Evolutionary conservation across 2,797 vertebrate species (phyloP), one percentile per base, ranked within the genome.

Genomic region (Syngnathus acus): DNA sequence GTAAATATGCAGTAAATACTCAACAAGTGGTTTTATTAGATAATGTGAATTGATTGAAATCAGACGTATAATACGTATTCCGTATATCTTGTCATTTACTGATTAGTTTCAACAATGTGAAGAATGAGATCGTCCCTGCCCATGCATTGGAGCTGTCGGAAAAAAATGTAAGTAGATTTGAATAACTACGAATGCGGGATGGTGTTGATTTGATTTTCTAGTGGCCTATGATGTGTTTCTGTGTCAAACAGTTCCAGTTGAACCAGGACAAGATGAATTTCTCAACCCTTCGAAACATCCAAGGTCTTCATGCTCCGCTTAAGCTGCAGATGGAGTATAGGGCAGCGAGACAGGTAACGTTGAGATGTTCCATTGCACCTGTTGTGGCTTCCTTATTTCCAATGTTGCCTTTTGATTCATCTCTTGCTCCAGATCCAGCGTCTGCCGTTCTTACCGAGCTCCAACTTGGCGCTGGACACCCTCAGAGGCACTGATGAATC

Each of bases 251-350:
- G 97, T 95, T 94, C 80, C 93, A 91, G 79, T 81, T 94, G 63
- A 98, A 93, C 88, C 92, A 95, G 86, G 95, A 98, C 82, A 95
- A 95, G 86, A 93, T 97, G 87, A 96, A 94, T 81, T 93, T 97
- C 72, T 91, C 92, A 2, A 95, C 91, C 0, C 85, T 98, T 83
- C 92, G 97, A 83, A 98, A 96, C 82, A 96, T 98, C 84, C 96
- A 98, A 89, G 97, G 96, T 76, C 90, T 98, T 6, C 95, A 96
- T 9, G 97, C 96, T 14, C 93, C 97, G 0, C 90, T 99, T 39
- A 99, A 97, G 82, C 81, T 99, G 62, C 96, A 98, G 84, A 98
- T 99, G 96, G 97, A 99, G 82, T 95, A 94, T 86, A 94, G 91
- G 77, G 95, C 96, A 32, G 95, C 93, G 23, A 93, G 92, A 86